Percentiles rank a stretch among this genome's conserved stretches.
Evolutionary conservation across 30 jellyfish, hydroid and myxozoan species (phyloP).

Genomic region (Pelagia noctiluca): DNA sequence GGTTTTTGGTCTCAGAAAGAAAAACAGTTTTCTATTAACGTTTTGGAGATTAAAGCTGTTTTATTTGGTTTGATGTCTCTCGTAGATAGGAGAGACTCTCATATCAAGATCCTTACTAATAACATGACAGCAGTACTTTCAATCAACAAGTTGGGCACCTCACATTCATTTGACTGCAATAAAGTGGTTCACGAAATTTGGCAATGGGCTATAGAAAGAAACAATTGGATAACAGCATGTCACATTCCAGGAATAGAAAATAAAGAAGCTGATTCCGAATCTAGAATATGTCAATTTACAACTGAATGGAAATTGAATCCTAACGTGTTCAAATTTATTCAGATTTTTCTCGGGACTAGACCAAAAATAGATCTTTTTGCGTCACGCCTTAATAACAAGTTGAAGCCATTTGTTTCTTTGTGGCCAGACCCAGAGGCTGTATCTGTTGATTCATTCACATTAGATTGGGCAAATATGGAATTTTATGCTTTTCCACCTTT

Average conservation of each 20-base stretch:
- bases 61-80: slow-evolving; percentile 15
- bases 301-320: not conserved
- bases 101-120: slow-evolving; percentile 25
- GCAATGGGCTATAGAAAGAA: slow-evolving; percentile 6
- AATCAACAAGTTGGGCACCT: slow-evolving; percentile 45
- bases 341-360: not conserved
- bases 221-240: slow-evolving; percentile 6
- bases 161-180: slow-evolving; percentile 4
- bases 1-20: not conserved
- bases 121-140: slow-evolving; percentile 38
- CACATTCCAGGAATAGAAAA: slow-evolving; percentile 13
- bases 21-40: not conserved
- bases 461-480: not conserved
- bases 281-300: not conserved
- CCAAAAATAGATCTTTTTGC: slow-evolving; percentile 44
- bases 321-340: not conserved
- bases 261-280: slow-evolving; percentile 7
- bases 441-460: slow-evolving; percentile 10
- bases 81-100: not conserved
- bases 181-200: not conserved
- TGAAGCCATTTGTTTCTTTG: slow-evolving; percentile 1
- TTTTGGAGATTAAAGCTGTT: slow-evolving; percentile 31
- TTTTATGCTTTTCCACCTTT: slow-evolving; percentile 59
- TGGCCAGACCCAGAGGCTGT: slow-evolving; percentile 39
- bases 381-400: not conserved